Evolutionary conservation across 2,888 invertebrate genomes (phyloP).

Genomic region (Dascillus cervinus): DNA sequence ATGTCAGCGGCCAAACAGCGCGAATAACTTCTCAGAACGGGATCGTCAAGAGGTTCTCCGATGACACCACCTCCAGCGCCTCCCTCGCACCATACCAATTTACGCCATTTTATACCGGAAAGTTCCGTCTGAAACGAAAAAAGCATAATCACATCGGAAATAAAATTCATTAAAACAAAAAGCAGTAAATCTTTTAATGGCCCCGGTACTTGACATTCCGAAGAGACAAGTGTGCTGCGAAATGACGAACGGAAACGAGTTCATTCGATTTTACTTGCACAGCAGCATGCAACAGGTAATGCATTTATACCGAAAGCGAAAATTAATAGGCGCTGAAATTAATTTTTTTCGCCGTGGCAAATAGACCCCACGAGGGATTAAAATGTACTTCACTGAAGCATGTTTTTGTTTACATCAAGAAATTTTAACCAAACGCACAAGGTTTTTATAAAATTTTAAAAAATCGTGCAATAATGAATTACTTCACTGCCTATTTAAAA

Average conservation of each 20-base stretch:
- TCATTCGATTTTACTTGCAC: conserved; percentile 16
- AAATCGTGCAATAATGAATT: too few relatives aligned
- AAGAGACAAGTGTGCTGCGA: conserved; percentile 7
- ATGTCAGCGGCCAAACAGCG: conserved; percentile 90
- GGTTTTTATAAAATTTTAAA: too few relatives aligned
- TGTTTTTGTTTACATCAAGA: too few relatives aligned
- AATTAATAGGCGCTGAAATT: too few relatives aligned
- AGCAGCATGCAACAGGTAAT: conserved; percentile 14
- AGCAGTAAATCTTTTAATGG: conserved; percentile 31
- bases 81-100: conserved; percentile 76
- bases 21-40: conserved; percentile 83
- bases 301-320: too few relatives aligned
- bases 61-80: conserved; percentile 45
- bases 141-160: conserved; percentile 6
- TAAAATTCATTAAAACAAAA: not conserved
- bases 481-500: too few relatives aligned
- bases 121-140: conserved; percentile 83
- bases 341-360: too few relatives aligned
- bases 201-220: conserved; percentile 23
- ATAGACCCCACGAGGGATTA: too few relatives aligned
- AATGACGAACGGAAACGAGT: conserved; percentile 11
- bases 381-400: too few relatives aligned
- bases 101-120: conserved; percentile 99
- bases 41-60: conserved; percentile 70
- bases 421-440: too few relatives aligned